Evolutionary conservation across 2,888 invertebrate species (phyloP).

Genomic region (Hyppa rectilinea): DNA sequence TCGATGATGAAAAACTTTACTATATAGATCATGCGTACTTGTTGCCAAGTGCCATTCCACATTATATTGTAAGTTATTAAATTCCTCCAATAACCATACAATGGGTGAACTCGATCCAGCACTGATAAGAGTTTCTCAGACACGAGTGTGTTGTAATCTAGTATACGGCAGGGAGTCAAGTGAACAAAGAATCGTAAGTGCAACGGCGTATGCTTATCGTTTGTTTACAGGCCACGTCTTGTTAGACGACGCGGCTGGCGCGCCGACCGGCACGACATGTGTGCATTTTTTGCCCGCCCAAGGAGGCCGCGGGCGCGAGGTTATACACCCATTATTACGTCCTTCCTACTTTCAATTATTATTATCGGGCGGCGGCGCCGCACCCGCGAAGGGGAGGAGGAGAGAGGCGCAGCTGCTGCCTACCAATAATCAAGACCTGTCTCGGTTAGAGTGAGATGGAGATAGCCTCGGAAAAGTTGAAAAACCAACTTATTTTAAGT

Average conservation of each 20-base stretch:
- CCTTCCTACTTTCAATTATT: constrained; percentile 91
- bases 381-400: constrained; percentile 90
- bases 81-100: constrained; percentile 58
- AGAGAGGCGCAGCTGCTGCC: constrained; percentile 91
- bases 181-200: constrained; percentile 79
- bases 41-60: constrained; percentile 7
- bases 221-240: constrained; percentile 81
- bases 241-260: constrained; percentile 76
- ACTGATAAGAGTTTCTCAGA: constrained; percentile 77
- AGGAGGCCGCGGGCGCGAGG: constrained; percentile 91
- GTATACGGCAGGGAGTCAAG: constrained; percentile 73
- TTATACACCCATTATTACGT: constrained; percentile 91
- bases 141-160: constrained; percentile 75
- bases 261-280: constrained; percentile 84
- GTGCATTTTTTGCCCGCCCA: constrained; percentile 91
- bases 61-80: constrained; percentile 31
- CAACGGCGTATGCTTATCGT: constrained; percentile 77
- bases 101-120: constrained; percentile 70
- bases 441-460: constrained; percentile 83
- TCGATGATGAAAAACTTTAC: not conserved
- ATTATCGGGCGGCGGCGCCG: constrained; percentile 90
- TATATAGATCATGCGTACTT: not conserved
- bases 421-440: constrained; percentile 91
- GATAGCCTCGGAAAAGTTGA: constrained; percentile 70
- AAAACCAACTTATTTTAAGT: constrained; percentile 59